Base-by-base conservation (phyloP, 2,113 vertebrate genomes). In the Seriola dumerili region DNA sequence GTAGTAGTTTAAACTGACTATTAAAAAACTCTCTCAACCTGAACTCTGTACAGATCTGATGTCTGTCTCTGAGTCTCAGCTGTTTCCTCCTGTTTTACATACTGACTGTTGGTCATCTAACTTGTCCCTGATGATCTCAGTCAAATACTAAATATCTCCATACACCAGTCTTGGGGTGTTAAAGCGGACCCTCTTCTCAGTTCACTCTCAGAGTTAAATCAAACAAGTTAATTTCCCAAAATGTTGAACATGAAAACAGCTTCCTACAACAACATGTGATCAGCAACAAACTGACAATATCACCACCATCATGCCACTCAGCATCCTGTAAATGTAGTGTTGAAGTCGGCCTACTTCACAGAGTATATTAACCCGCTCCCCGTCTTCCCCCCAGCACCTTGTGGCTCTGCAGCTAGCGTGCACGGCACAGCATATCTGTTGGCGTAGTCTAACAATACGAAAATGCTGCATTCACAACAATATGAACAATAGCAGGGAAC, bases 381-480 rank as follows among this genome's bases (percentile, higher is more conserved):
- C 29, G 29, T 12, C 52, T 54, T 57, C 55, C 63, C 63, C 55
- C 5, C 61, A 65, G 78, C 84, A 79, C 81, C 83, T 72, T 63
- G 67, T 85, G 81, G 81, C 84, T 86, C 69, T 76, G 78, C 17
- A 76, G 85, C 72, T 73, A 68, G 69, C 68, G 34, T 90, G 85
- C 89, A 75, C 16, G 55, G 82, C 78, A 25, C 80, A 85, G 86
- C 71, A 83, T 90, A 85, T 89, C 83, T 90, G 76, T 88, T 88
- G 79, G 79, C 54, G 12, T 70, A 63, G 78, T 88, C 85, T 70
- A 89, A 87, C 87, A 92, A 89, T 87, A 88, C 89, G 81, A 92
- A 94, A 91, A 86, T 93, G 93, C 93, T 95, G 94, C 94, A 92
- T 88, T 91, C 92, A 94, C 93, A 95, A 93, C 93, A 94, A 92